Conservation (phyloP, 2,888 invertebrate genomes). For the Creontiades dilutus region DNA sequence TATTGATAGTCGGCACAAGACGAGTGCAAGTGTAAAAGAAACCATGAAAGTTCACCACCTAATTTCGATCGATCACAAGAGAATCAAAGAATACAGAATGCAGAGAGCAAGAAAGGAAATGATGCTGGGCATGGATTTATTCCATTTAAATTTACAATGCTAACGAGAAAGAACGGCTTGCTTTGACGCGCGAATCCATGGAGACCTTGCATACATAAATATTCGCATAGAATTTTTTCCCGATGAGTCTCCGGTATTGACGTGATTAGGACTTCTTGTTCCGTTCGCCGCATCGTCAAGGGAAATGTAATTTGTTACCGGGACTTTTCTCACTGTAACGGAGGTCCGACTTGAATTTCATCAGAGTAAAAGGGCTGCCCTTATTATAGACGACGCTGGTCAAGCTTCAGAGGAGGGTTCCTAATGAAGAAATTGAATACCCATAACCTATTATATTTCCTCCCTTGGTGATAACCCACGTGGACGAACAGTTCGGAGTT, state of each 20-base stretch:
- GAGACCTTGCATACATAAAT: background rate
- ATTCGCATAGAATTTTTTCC: background rate
- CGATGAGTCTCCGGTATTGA: background rate
- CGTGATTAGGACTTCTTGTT: background rate
- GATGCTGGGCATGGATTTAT: background rate
- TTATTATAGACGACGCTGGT: background rate
- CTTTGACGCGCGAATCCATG: background rate
- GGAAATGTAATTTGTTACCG: background rate
- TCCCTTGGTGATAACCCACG: too few relatives aligned
- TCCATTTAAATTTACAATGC: background rate
- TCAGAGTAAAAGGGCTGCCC: background rate
- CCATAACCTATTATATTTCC: too few relatives aligned
- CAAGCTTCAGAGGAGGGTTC: too few relatives aligned
- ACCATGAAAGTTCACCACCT: too few relatives aligned
- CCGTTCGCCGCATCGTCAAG: background rate
- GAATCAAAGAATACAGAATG: background rate
- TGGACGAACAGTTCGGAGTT: too few relatives aligned
- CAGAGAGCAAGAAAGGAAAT: background rate
- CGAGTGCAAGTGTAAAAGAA: too few relatives aligned
- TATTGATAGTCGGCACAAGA: too few relatives aligned
- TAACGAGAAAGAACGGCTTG: background rate
- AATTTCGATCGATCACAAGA: too few relatives aligned
- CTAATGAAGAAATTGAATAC: too few relatives aligned
- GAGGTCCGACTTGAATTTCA: background rate
- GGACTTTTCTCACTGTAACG: background rate